Percentiles rank a stretch among this genome's conserved stretches.
Conservation (phyloP, 2,888 invertebrate genomes). For the Drosophila monieri region DNA sequence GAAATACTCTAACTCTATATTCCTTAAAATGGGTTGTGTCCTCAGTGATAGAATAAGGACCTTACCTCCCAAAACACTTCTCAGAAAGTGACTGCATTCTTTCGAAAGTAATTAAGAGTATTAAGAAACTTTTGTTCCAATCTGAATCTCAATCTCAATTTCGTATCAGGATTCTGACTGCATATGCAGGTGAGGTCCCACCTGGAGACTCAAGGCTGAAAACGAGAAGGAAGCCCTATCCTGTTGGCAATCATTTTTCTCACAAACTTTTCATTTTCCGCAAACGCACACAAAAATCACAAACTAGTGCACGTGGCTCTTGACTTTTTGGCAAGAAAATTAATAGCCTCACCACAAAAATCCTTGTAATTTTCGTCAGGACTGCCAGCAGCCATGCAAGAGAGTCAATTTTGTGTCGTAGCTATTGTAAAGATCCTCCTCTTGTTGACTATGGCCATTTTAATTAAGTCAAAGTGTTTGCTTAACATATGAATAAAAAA, state of each 20-base stretch:
- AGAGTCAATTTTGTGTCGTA: slow-evolving; percentile 16
- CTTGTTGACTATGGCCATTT: slow-evolving; percentile 34
- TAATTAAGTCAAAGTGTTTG: slow-evolving; percentile 51
- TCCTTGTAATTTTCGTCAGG: slow-evolving; percentile 39
- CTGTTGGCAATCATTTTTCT: slow-evolving; percentile 40
- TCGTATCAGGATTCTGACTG: neutral
- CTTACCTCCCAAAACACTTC: too few species aligned
- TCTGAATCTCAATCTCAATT: neutral
- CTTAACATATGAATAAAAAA: slow-evolving; percentile 20
- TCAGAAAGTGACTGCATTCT: too few species aligned
- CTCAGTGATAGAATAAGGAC: too few species aligned
- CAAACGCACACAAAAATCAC: slow-evolving; percentile 9
- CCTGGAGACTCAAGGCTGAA: slow-evolving; percentile 1
- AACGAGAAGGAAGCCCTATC: slow-evolving; percentile 18
- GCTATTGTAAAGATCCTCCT: slow-evolving; percentile 25
- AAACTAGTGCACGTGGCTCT: slow-evolving; percentile 15
- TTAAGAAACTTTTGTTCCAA: neutral
- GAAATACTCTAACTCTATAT: too few species aligned
- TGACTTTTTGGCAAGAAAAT: slow-evolving; percentile 29
- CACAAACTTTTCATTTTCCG: slow-evolving; percentile 33
- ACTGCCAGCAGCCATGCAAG: slow-evolving; percentile 14
- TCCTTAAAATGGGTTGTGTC: too few species aligned
- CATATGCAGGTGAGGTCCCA: slow-evolving; percentile 5
- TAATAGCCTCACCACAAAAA: slow-evolving; percentile 45
- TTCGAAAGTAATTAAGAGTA: neutral